Percentiles rank a stretch among this genome's conserved stretches.
Evolutionary conservation across 2,113 vertebrate genomes (phyloP).

Genomic region (Copsychus sechellarum): DNA sequence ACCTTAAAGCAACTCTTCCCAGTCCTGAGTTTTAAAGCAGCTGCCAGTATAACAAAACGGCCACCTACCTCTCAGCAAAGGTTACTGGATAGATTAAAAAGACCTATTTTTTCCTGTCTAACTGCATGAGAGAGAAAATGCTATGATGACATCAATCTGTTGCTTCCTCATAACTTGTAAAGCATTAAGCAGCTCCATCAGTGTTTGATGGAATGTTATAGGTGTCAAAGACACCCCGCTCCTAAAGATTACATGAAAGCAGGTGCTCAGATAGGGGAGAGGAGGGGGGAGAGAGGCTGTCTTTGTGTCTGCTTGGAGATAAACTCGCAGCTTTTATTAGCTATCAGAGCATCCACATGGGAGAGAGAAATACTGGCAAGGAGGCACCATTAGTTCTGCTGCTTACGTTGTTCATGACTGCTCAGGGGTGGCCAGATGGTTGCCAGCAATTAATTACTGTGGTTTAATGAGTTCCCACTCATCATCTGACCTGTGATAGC

Average conservation of each 20-base stretch:
- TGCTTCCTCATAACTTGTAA: constrained; percentile 55
- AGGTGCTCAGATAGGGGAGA: constrained; percentile 19
- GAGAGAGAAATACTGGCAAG: constrained; percentile 61
- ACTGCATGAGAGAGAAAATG: background rate
- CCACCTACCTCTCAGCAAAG: constrained; percentile 8
- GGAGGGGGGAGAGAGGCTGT: background rate
- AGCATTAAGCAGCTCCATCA: constrained; percentile 44
- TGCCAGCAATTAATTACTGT: constrained; percentile 69
- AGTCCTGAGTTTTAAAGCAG: background rate
- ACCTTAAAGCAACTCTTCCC: background rate
- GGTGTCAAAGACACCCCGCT: constrained; percentile 15
- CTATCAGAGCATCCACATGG: constrained; percentile 59
- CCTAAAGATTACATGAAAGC: constrained; percentile 38
- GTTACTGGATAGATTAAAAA: constrained; percentile 16
- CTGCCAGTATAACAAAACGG: constrained; percentile 6
- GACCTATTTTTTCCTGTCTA: background rate
- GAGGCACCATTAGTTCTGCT: constrained; percentile 63
- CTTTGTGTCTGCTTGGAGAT: constrained; percentile 56
- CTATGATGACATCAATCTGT: constrained; percentile 21
- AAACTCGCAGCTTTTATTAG: constrained; percentile 64
- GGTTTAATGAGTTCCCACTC: constrained; percentile 69
- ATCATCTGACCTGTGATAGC: constrained; percentile 68
- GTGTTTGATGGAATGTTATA: constrained; percentile 39
- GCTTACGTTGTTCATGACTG: constrained; percentile 61
- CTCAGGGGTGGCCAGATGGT: constrained; percentile 69